phyloP scores from a whole-genome alignment of 2,797 vertebrate genomes.

The Crocodylus rhombifer region DNA sequence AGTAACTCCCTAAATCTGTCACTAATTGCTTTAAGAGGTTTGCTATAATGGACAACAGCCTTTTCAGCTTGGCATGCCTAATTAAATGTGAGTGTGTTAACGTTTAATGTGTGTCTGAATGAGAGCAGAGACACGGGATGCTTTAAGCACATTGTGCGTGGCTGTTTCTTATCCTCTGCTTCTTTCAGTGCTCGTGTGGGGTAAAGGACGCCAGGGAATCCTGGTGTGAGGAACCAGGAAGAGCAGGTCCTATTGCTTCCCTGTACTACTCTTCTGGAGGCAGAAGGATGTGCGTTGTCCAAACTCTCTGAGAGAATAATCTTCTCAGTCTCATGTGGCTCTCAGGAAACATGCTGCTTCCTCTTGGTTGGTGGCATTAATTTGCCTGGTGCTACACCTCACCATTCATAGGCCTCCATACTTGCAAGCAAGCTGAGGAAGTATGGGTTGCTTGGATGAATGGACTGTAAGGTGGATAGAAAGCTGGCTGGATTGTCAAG shows the following conservation, averaged over 20 bases:
- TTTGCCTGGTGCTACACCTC: background rate
- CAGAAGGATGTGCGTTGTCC: background rate
- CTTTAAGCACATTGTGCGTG: background rate
- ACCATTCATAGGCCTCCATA: background rate
- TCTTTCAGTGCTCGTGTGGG: background rate
- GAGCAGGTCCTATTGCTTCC: background rate
- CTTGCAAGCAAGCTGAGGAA: too few species aligned
- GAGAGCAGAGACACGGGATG: background rate
- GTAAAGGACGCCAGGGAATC: background rate
- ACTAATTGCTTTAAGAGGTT: background rate
- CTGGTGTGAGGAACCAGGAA: background rate
- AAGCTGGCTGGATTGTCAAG: too few species aligned
- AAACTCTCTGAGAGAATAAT: background rate
- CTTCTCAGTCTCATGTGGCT: background rate
- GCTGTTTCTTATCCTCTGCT: background rate
- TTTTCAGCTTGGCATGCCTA: background rate
- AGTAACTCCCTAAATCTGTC: background rate
- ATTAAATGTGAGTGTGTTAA: background rate
- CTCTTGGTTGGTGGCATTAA: background rate
- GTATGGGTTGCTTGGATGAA: too few species aligned
- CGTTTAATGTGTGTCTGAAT: background rate
- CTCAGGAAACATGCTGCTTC: background rate
- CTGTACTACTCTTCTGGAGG: fast-evolving
- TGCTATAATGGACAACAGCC: background rate
- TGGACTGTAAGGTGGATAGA: too few species aligned